Base-by-base conservation (phyloP, 2,888 invertebrate genomes). In the Melolontha melolontha region DNA sequence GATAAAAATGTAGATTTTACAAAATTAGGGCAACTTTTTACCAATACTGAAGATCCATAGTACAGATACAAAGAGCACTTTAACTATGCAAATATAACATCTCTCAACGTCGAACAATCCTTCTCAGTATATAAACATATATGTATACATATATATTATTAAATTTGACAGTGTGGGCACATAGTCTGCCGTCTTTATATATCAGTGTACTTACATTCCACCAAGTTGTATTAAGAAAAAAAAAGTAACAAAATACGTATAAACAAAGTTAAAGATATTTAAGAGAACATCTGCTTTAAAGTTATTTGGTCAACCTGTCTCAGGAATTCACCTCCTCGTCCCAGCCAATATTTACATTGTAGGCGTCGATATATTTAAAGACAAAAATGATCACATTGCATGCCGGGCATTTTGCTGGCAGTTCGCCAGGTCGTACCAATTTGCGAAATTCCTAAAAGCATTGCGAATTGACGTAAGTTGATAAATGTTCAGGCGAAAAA, bases 301-400 rank as follows among this genome's bases (percentile, higher is more conserved):
- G 44, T 27, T 27, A 14, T 57, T 57, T 57, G 57, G 57, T 57
- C 57, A 57, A 57, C 42, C 57, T 14, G 22, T 27, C 41, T 22
- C n/a, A 57, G 57, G 57, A 57, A 57, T 57, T 44, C 12, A 11
- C 57, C 57, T 42, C n/a, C 39, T n/a, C 57, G 22, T 57, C 44
- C 42, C 57, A 57, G 57, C 57, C 57, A 57, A 57, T 57, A 57
- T 57, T 57, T 57, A 57, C 57, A 57, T 57, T 57, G 57, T 57
- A 44, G 57, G 57, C 57, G 57, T 57, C 44, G 57, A 44, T 57
- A 57, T 57, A 57, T 57, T 57, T 57, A 57, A 57, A 57, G 57
- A 57, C 42, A 57, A 57, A 57, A 57, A 57, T 57, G 57, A 57
- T 57, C 57, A 22, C 44, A 57, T 57, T 57, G 57, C 57, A 57